Conservation (phyloP, 2,888 invertebrate genomes). For the Digitonthophagus gazella region DNA sequence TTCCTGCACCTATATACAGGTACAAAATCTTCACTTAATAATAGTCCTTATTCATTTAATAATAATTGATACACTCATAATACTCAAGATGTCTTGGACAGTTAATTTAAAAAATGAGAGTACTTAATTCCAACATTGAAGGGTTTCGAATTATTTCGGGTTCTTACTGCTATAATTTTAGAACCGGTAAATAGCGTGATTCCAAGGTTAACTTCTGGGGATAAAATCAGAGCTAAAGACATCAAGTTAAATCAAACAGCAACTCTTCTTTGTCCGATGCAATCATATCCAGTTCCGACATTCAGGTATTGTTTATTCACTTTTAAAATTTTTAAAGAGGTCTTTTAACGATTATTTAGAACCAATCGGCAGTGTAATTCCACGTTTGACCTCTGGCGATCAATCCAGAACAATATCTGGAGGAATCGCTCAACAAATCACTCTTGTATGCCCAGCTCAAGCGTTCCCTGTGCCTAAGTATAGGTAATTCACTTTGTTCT, state of each 20-base stretch:
- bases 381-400: slow-evolving; percentile 49
- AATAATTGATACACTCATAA: too few relatives aligned
- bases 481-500: slow-evolving; percentile 28
- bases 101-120: slow-evolving; percentile 9
- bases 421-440: slow-evolving; percentile 48
- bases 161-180: slow-evolving; percentile 33
- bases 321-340: not conserved
- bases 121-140: slow-evolving; percentile 18
- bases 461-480: slow-evolving; percentile 59
- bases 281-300: slow-evolving; percentile 64
- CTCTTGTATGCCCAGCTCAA: slow-evolving; percentile 72
- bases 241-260: slow-evolving; percentile 46
- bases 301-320: slow-evolving; percentile 55
- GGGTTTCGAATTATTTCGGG: not conserved
- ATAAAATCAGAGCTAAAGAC: slow-evolving; percentile 38
- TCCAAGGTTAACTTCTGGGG: slow-evolving; percentile 51
- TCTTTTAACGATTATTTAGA: slow-evolving; percentile 43
- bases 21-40: slow-evolving; percentile 42
- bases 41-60: too few relatives aligned
- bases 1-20: slow-evolving; percentile 54
- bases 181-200: slow-evolving; percentile 58
- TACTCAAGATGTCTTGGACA: too few relatives aligned
- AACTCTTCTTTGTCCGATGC: slow-evolving; percentile 70
- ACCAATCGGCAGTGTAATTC: slow-evolving; percentile 57
- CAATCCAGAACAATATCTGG: slow-evolving; percentile 39